Base-by-base conservation (phyloP, 2,888 invertebrate genomes). In the Napeogenes inachia region DNA sequence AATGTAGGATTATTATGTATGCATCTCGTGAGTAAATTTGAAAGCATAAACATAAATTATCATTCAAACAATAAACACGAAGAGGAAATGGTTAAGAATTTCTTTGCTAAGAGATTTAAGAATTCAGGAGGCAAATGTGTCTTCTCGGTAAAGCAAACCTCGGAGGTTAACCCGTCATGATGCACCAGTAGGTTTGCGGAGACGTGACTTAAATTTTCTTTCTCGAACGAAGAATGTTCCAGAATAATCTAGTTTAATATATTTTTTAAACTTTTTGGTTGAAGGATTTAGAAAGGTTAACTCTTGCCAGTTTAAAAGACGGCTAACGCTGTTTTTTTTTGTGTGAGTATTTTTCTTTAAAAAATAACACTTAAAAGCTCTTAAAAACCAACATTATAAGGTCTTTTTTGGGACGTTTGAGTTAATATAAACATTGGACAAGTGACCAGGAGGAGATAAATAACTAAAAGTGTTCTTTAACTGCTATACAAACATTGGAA, bases 151-250 rank as follows among this genome's bases (percentile, higher is more conserved):
- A 50, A 50, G 50, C 50, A 50, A 50, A 50, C 50, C 50, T 50
- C 50, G 21, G 50, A 50, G 50, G 50, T 50, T 50, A 50, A 50
- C 50, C 50, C 50, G 50, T 50, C 50, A 50, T 50, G 50, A 50
- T 50, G 50, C 50, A 50, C 50, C 50, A 50, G 50, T 50, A 50
- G 50, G 50, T 50, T 50, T 50, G 50, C 50, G 50, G 30, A 50
- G 30, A 50, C 50, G 50, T 50, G 50, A 50, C 50, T 50, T 50
- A 50, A 50, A 50, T 50, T 50, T 50, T 50, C 50, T 50, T 50
- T 50, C 50, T 50, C 50, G 50, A 50, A 50, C 50, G 30, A 50
- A 12, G 50, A 50, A 50, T 50, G 50, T 50, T 30, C 50, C 50
- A 50, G 50, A 50, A 50, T 50, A 50, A 50, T 50, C 50, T 50